These are phyloP conservation scores for Syrphus vitripennis DNA, from an alignment of 2,888 invertebrate genomes.

Conservation along the genomic window DNA sequence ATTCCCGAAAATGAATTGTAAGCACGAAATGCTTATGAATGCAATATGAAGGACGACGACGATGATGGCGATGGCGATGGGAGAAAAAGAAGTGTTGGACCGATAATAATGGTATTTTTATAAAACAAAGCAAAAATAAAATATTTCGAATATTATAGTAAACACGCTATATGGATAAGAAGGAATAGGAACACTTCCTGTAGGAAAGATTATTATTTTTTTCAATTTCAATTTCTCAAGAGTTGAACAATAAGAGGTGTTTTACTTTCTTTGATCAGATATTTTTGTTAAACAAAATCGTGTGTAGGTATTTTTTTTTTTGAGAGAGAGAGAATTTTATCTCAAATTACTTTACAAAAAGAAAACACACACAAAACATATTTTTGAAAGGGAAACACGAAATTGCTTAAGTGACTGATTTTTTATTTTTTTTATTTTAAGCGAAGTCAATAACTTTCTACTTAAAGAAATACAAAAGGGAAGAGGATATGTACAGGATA, in stretches of 20 bases:
- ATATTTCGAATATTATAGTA: background rate
- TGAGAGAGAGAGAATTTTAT: conserved; percentile 14
- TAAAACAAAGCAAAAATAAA: background rate
- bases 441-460: conserved; percentile 22
- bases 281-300: background rate
- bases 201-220: background rate
- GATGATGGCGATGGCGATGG: background rate
- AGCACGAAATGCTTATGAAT: conserved; percentile 28
- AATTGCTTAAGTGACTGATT: background rate
- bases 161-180: conserved; percentile 10
- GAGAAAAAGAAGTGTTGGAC: conserved; percentile 21
- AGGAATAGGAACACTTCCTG: too few species aligned
- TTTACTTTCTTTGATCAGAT: conserved; percentile 8
- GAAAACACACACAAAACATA: background rate
- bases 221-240: background rate
- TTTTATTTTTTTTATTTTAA: conserved; percentile 1
- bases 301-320: background rate
- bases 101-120: conserved; percentile 32
- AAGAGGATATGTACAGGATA: too few species aligned
- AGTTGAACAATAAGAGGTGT: background rate
- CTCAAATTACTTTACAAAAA: conserved; percentile 2
- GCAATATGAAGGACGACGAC: conserved; percentile 7
- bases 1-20: conserved; percentile 21
- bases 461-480: conserved; percentile 8
- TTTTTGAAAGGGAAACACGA: background rate